These are phyloP conservation scores for Todiramphus saurophagus DNA, from an alignment of 2,113 vertebrate species.

Conservation along the genomic window DNA sequence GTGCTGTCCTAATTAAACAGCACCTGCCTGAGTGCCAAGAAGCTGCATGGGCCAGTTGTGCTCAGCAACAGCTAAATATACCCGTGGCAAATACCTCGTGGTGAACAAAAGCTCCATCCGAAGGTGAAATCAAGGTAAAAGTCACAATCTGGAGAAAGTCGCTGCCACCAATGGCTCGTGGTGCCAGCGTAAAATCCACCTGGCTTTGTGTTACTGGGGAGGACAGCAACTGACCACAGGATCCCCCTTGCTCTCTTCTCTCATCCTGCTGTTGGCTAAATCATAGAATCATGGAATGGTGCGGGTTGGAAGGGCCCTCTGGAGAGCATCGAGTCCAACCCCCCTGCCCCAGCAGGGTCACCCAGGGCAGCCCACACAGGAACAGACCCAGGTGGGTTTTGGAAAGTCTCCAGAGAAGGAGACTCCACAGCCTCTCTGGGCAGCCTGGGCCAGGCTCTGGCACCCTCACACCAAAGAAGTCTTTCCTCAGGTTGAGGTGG, in stretches of 20 bases:
- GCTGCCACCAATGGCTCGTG: not conserved
- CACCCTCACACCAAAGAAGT: no score
- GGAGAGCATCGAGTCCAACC: no score
- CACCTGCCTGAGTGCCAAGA: constrained; percentile 4
- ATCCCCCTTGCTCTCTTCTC: not conserved
- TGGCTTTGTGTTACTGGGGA: not conserved
- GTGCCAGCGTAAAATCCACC: not conserved
- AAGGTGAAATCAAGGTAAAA: constrained; percentile 43
- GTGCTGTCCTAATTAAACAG: constrained; percentile 46
- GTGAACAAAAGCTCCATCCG: not conserved
- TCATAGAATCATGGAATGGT: not conserved
- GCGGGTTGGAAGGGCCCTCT: no score
- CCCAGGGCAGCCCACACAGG: no score
- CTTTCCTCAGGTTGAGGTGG: no score
- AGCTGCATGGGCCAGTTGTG: not conserved
- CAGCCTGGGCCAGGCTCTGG: no score
- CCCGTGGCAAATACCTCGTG: not conserved
- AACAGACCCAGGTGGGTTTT: no score
- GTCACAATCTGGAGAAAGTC: not conserved
- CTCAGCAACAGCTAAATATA: constrained; percentile 13
- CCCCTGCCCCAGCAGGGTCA: no score
- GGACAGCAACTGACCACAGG: not conserved
- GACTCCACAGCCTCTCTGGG: no score
- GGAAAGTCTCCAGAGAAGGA: no score
- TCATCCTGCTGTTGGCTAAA: not conserved